Percentiles rank a stretch among this genome's conserved stretches.
These are phyloP conservation scores for Dastarcus helophoroides DNA, from an alignment of 2,888 invertebrate species.

Conservation along the genomic window DNA sequence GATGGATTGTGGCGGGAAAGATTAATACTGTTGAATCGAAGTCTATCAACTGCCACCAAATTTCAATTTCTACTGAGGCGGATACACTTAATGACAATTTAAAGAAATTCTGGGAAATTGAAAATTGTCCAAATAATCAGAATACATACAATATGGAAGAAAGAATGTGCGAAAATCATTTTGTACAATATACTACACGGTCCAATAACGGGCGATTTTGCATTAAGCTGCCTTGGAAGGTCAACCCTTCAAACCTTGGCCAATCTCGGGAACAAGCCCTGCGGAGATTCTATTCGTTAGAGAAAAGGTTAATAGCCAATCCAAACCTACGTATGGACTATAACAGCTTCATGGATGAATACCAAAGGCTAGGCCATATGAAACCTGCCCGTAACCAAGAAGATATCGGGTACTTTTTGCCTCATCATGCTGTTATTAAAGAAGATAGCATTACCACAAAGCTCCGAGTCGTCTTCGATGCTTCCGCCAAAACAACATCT, in stretches of 20 bases:
- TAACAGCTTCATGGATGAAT: constrained; percentile 16
- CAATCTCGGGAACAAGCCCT: constrained; percentile 8
- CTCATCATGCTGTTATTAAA: constrained; percentile 14
- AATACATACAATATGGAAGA: constrained; percentile 8
- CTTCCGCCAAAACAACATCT: constrained; percentile 2
- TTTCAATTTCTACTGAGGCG: constrained; percentile 6
- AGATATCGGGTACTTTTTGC: constrained; percentile 11
- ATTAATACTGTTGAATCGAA: background rate
- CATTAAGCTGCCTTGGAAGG: constrained; percentile 15
- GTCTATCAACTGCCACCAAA: constrained; percentile 1
- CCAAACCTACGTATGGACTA: constrained; percentile 13
- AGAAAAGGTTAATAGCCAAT: constrained; percentile 13
- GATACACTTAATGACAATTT: constrained; percentile 6
- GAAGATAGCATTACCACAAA: constrained; percentile 6
- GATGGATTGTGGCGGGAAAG: constrained; percentile 15
- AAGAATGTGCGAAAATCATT: constrained; percentile 14
- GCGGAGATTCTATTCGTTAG: constrained; percentile 13
- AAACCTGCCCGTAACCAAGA: background rate
- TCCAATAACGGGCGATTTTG: constrained; percentile 12
- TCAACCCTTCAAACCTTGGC: no score
- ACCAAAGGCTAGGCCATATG: constrained; percentile 16
- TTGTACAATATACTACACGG: constrained; percentile 11
- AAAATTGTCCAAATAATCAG: constrained; percentile 10
- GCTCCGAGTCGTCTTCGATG: constrained; percentile 8
- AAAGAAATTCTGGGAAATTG: constrained; percentile 15